Conservation (phyloP, 2,113 vertebrate genomes). For the Tamias sibiricus region DNA sequence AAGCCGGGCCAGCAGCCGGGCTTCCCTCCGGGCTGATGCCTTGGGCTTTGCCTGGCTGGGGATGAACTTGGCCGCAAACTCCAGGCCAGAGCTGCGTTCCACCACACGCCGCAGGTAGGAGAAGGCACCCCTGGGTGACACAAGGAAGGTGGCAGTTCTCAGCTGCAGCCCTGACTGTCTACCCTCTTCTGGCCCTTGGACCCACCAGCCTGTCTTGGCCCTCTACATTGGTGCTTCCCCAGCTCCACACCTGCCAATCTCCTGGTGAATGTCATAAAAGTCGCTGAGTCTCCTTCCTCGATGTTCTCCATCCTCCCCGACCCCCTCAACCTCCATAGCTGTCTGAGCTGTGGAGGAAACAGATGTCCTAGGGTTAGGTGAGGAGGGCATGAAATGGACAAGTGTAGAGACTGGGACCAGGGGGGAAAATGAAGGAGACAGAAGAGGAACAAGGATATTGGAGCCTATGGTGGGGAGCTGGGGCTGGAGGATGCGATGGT, state of each 20-base stretch:
- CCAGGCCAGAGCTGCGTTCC: conserved; percentile 91
- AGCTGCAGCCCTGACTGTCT: not conserved
- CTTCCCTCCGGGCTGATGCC: conserved; percentile 91
- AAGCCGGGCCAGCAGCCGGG: conserved; percentile 93
- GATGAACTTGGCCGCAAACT: conserved; percentile 97
- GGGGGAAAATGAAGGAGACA: not conserved
- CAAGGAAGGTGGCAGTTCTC: not conserved
- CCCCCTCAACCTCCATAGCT: conserved; percentile 84
- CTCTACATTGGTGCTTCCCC: not conserved
- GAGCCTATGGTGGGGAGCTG: not conserved
- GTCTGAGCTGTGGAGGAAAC: conserved; percentile 86
- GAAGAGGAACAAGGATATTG: not conserved
- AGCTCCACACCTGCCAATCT: conserved; percentile 92
- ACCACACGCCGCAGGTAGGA: conserved; percentile 96
- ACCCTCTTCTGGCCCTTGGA: not conserved
- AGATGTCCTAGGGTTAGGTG: not conserved
- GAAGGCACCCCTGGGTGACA: conserved; percentile 93
- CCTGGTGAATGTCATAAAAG: conserved; percentile 95
- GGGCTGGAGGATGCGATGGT: fast-evolving
- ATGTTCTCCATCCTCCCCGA: conserved; percentile 90
- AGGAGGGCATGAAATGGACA: not conserved
- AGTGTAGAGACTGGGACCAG: not conserved
- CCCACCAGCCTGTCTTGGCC: not conserved
- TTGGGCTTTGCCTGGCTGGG: conserved; percentile 95
- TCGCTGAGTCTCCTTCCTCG: conserved; percentile 93